Percentiles rank a stretch among this genome's conserved stretches.
Conservation (phyloP, 2,888 invertebrate genomes). For the Perithous albicinctus region DNA sequence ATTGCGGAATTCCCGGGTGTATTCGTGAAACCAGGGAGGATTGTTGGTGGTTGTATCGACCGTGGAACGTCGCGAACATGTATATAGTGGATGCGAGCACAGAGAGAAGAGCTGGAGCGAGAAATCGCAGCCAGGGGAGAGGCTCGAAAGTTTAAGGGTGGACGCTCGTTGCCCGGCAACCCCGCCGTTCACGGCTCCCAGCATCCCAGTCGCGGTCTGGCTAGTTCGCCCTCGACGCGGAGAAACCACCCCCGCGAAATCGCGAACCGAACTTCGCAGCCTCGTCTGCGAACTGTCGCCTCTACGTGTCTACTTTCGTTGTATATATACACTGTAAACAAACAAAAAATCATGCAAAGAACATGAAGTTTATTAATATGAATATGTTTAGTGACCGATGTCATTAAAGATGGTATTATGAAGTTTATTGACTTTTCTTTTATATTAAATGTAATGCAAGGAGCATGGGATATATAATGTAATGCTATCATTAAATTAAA, state of each 20-base stretch:
- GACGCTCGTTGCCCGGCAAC: conserved; percentile 34
- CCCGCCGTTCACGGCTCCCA: background rate
- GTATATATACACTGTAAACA: too few species aligned
- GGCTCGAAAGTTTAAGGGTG: conserved; percentile 80
- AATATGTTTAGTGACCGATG: too few species aligned
- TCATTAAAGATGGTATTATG: too few species aligned
- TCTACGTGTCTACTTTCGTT: background rate
- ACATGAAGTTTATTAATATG: too few species aligned
- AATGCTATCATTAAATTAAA: too few species aligned
- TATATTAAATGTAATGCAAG: too few species aligned
- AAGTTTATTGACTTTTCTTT: too few species aligned
- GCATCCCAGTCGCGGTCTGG: conserved; percentile 35
- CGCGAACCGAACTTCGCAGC: background rate
- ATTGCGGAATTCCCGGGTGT: conserved; percentile 83
- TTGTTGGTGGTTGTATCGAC: conserved; percentile 67
- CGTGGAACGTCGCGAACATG: conserved; percentile 59
- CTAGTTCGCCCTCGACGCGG: conserved; percentile 5
- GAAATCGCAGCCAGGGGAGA: conserved; percentile 66
- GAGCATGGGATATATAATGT: too few species aligned
- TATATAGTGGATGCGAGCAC: conserved; percentile 4
- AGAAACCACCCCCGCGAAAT: conserved; percentile 16
- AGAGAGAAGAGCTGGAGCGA: conserved; percentile 58
- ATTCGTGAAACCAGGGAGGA: conserved; percentile 70
- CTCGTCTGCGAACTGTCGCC: background rate
- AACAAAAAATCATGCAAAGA: too few species aligned